Evolutionary conservation across 1,140 invertebrate species (phyloP), one percentile per base, ranked within the genome.

Genomic region (Kradibia gibbosae): DNA sequence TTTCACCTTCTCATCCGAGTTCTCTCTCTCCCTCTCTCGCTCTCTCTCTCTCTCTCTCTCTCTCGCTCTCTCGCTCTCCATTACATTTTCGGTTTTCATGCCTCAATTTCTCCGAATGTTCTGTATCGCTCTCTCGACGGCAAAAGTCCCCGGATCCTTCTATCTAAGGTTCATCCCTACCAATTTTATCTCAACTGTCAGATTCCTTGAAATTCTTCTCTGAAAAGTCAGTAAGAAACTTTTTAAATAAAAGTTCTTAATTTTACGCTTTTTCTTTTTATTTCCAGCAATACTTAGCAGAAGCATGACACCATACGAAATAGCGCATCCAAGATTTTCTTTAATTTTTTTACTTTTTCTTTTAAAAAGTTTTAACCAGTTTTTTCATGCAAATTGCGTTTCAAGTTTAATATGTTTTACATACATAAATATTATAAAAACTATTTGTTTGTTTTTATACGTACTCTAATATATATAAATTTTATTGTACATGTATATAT

Each of bases 211-310:
- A 75, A 75, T 67, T 77, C 78, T 65, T 76, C 7, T 62, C 60
- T 60, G 42, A 3, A 57, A 53, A 77, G 25, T 77, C 60, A 75
- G 65, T 67, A 42, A 60, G 53, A 78, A 73, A 82, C 53, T 82
- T 82, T 82, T 82, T 72, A 57, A 82, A 78, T 82, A 78, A 82
- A 82, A 78, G 74, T 77, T 70, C 15, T 57, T 53, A n/a, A n/a
- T 39, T 39, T 50, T 34, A 34, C 48, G 42, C 31, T 15, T 65
- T 65, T 77, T 45, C 22, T 75, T 76, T 62, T 76, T 34, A 76
- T 76, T 62, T 20, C 8, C 55, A 22, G 20, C 22, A 25, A 77
- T 50, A 65, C 0, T 76, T 65, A 50, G 25, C 22, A 34, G 42
- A 60, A 57, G 60, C 36, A 75, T 10, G 73, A 17, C 2, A 3